Percentiles rank a stretch among this genome's conserved stretches.
Evolutionary conservation across 2,797 vertebrate species (phyloP).

Genomic region (Ibycter americanus): DNA sequence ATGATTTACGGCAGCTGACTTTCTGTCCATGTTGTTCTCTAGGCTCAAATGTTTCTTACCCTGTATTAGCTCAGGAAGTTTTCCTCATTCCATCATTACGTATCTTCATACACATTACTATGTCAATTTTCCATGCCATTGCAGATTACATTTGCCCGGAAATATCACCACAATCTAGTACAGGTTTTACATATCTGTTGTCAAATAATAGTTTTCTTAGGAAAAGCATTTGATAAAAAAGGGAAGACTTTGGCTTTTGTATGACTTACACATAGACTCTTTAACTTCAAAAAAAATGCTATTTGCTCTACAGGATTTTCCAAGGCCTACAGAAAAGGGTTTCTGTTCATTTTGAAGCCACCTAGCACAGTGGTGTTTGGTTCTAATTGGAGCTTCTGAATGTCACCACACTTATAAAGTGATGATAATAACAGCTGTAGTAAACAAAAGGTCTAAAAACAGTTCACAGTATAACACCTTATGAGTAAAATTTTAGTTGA

Average conservation of each 20-base stretch:
- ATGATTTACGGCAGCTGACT: background rate
- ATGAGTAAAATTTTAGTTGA: background rate
- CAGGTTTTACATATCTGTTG: background rate
- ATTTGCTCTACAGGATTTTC: background rate
- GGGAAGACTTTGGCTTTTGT: background rate
- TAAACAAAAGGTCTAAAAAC: background rate
- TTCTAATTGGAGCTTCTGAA: background rate
- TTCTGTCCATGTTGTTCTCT: background rate
- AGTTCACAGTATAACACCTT: background rate
- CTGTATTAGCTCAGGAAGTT: background rate
- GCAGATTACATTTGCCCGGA: conserved; percentile 8
- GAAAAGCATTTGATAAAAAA: background rate
- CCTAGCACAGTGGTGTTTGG: background rate
- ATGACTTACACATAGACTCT: background rate
- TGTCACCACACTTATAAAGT: background rate
- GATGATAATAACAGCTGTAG: background rate
- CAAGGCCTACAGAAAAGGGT: background rate
- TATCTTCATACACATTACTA: background rate
- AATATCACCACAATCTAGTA: background rate
- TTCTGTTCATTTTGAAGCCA: background rate
- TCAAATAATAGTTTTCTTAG: conserved; percentile 14
- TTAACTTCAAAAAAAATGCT: background rate
- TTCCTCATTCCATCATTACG: background rate
- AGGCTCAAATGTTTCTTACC: background rate
- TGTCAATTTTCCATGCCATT: background rate